These are phyloP conservation scores for Augochlora pura DNA, from an alignment of 1,140 invertebrate genomes.

Conservation along the genomic window DNA sequence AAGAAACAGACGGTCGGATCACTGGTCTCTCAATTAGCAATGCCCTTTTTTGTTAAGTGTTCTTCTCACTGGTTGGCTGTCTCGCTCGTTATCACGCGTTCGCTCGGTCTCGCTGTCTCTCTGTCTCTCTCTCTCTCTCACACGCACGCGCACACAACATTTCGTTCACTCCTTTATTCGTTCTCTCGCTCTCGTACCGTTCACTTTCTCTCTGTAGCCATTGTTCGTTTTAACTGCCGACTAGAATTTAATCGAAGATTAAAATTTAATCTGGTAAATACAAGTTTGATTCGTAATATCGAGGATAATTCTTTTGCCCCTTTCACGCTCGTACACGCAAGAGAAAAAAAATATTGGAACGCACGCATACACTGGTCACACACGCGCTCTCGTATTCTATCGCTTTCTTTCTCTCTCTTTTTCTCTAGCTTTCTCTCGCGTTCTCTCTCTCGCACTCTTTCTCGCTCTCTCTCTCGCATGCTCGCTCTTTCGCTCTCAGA, in stretches of 20 bases:
- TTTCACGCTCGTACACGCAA: constrained; percentile 39
- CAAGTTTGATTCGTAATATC: constrained; percentile 78
- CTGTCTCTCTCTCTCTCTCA: not conserved
- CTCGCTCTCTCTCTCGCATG: too few species aligned
- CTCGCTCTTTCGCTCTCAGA: constrained; percentile 31
- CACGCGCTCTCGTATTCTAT: too few species aligned
- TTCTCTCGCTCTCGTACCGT: not conserved
- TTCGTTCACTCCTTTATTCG: not conserved
- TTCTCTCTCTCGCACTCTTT: too few species aligned
- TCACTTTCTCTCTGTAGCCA: constrained; percentile 3
- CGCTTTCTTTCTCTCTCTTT: too few species aligned
- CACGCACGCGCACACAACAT: too few species aligned
- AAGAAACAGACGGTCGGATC: constrained; percentile 66
- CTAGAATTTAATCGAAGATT: constrained; percentile 79
- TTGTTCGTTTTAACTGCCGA: constrained; percentile 71
- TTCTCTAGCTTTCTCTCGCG: too few species aligned
- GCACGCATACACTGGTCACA: constrained; percentile 42
- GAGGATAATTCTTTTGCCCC: constrained; percentile 66
- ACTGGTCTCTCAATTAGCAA: constrained; percentile 74
- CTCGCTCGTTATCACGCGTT: constrained; percentile 13
- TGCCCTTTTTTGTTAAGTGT: constrained; percentile 70
- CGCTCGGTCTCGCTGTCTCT: not conserved
- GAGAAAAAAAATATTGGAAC: not conserved
- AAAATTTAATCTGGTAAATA: constrained; percentile 79
- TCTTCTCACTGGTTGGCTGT: constrained; percentile 43